Base-by-base conservation (phyloP, 2,797 vertebrate species). In the Halcyon leucocephala region DNA sequence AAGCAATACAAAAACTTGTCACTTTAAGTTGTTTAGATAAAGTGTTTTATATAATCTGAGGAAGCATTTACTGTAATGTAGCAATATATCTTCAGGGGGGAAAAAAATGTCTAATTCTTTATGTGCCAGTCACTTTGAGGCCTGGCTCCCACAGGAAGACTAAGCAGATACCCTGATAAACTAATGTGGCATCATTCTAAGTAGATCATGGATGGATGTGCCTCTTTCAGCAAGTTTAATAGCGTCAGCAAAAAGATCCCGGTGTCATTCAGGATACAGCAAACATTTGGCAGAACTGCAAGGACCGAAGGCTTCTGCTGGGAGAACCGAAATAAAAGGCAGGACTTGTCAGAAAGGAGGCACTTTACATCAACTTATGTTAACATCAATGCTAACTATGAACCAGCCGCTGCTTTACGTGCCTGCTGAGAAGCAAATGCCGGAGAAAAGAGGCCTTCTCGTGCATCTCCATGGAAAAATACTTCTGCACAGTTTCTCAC, bases 21-120 rank as follows among this genome's bases (percentile, higher is more conserved):
- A 64, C 39, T 64, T 88, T 49, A 60, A 65, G 29, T 28, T 77
- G 74, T 46, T 61, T 64, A 52, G 46, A 81, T 58, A 60, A 92
- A 62, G 20, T 60, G 72, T 79, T 85, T 72, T 52, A 62, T 71
- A 57, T 33, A 62, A 82, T 42, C 57, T 51, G 51, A 89, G 64
- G 78, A 80, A 89, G 69, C 60, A 74, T 92, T 91, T 85, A 92
- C 79, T 79, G 33, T 65, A 89, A 89, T 11, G 55, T 61, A 92
- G 66, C 67, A 67, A 70, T 55, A 22, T 2, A 37, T 80, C 71
- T 77, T 44, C 0, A 0, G 29, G 51, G 39, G 22, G 2, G n/a
- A 31, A 52, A 49, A 14, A 74, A 10, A 6, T 5, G 24, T 9
- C 42, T 41, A 6, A 52, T 76, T 83, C 69, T 62, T 74, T 33